A percentile compares a stretch with the other conserved stretches of the same genome.
phyloP scores from a whole-genome alignment of 2,797 vertebrate species.

The Gymnoscopelus microlampas region DNA sequence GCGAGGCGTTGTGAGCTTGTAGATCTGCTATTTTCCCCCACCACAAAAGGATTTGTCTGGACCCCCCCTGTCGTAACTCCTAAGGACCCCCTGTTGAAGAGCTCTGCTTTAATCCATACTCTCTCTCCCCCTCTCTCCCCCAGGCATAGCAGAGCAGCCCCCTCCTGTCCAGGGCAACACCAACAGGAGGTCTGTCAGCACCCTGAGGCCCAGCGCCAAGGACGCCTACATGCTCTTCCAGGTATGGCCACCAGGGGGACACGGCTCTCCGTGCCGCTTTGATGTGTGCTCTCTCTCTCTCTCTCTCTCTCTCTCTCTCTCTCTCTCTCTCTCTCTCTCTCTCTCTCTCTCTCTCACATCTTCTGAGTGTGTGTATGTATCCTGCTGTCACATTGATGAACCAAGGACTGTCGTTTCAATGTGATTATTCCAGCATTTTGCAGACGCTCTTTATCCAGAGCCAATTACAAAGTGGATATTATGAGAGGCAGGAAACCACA shows the following conservation, averaged over 20 bases:
- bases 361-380: not conserved
- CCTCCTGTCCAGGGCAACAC: constrained; percentile 91
- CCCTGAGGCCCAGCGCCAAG: constrained; percentile 95
- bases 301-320: not conserved
- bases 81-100: no score
- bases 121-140: not conserved
- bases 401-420: no score
- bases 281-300: not conserved
- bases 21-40: no score
- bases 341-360: not conserved
- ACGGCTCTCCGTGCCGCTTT: constrained; percentile 26
- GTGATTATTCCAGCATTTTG: no score
- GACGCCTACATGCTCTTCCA: constrained; percentile 99
- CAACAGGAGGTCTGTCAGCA: constrained; percentile 93
- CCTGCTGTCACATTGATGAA: no score
- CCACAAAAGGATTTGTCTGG: no score
- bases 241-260: constrained; percentile 81
- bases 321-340: not conserved
- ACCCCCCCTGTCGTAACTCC: no score
- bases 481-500: no score
- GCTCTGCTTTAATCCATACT: not conserved
- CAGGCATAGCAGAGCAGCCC: constrained; percentile 87
- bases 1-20: no score
- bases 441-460: no score
- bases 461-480: no score